A percentile compares a stretch with the other conserved stretches of the same genome.
Evolutionary conservation across 2,797 vertebrate species (phyloP).

Genomic region (Labroides dimidiatus): DNA sequence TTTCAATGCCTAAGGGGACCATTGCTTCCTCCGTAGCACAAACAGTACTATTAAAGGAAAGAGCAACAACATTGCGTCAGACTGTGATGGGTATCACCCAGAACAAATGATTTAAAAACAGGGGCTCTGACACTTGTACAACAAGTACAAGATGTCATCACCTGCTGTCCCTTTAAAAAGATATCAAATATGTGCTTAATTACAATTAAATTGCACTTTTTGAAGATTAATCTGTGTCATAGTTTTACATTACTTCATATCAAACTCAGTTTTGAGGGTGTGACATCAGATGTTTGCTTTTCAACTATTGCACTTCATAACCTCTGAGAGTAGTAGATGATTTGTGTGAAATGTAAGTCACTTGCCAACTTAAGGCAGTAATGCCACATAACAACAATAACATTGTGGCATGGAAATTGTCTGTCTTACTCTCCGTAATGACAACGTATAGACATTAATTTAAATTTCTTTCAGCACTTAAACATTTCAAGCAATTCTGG

Average conservation of each 20-base stretch:
- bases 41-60: slow-evolving; percentile 66
- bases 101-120: slow-evolving; percentile 37
- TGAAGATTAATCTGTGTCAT: background rate
- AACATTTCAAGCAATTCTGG: slow-evolving; percentile 35
- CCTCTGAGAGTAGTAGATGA: background rate
- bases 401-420: background rate
- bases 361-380: no score
- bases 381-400: background rate
- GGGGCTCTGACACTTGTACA: slow-evolving; percentile 8
- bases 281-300: no score
- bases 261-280: background rate
- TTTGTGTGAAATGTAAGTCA: no score
- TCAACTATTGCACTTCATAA: no score
- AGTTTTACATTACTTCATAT: background rate
- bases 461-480: slow-evolving; percentile 8
- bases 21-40: slow-evolving; percentile 49
- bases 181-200: background rate
- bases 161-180: background rate
- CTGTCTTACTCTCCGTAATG: background rate
- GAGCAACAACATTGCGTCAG: slow-evolving; percentile 72
- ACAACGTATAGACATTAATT: background rate
- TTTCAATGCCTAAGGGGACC: slow-evolving; percentile 68
- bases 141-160: background rate
- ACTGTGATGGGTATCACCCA: slow-evolving; percentile 36
- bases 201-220: no score